These are phyloP conservation scores for Prietella phreatophila DNA, from an alignment of 2,113 vertebrate species.

Conservation along the genomic window DNA sequence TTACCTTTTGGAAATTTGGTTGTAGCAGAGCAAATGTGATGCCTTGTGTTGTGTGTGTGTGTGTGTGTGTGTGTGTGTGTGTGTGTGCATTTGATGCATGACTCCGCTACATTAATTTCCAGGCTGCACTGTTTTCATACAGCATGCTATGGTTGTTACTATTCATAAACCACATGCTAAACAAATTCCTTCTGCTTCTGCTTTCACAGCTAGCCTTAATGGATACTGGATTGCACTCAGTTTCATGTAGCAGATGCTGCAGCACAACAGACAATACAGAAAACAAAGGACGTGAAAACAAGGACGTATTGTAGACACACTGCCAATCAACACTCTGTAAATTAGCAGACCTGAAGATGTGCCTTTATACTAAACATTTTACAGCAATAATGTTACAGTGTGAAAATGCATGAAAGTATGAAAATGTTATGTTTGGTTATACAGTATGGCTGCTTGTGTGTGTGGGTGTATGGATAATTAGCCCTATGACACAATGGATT, in stretches of 20 bases:
- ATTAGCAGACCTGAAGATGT: constrained; percentile 2
- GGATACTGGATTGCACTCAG: constrained; percentile 18
- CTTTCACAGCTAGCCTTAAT: constrained; percentile 69
- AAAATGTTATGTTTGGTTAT: constrained; percentile 1
- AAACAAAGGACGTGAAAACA: background rate
- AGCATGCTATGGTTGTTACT: background rate
- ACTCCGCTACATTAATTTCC: constrained; percentile 10
- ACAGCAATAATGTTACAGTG: constrained; percentile 8
- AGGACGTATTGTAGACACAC: background rate
- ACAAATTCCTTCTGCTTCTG: constrained; percentile 23
- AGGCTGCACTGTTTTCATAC: background rate
- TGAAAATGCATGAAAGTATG: constrained; percentile 27
- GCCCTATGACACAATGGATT: constrained; percentile 4
- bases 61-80: background rate
- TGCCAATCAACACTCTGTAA: background rate
- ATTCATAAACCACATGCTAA: background rate
- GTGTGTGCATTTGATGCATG: constrained; percentile 31
- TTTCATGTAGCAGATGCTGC: constrained; percentile 19
- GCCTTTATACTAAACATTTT: background rate
- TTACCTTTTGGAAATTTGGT: background rate
- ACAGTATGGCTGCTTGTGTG: background rate
- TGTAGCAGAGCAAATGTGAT: constrained; percentile 40
- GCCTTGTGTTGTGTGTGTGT: background rate
- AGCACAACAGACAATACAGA: constrained; percentile 19
- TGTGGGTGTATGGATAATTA: constrained; percentile 8